Conservation (phyloP, 2,113 vertebrate genomes). For the Plestiodon gilberti region DNA sequence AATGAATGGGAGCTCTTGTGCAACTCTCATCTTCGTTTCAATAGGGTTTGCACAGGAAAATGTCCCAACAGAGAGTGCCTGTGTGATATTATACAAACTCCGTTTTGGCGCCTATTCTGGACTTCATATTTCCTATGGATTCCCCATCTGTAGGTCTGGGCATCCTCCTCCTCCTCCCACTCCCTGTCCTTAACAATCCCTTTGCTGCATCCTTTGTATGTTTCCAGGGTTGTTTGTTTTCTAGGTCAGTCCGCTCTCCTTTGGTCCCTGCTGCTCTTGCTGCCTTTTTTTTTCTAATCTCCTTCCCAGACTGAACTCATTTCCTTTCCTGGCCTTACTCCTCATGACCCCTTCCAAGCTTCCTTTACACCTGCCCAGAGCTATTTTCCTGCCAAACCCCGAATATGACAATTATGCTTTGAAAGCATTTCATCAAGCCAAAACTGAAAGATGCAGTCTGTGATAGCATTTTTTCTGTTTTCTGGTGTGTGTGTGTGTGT, state of each 20-base stretch:
- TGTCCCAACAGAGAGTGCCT: neutral
- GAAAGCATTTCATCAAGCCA: conserved; percentile 38
- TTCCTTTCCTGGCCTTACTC: conserved; percentile 65
- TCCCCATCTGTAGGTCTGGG: conserved; percentile 32
- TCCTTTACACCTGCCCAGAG: conserved; percentile 62
- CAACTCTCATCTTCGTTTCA: neutral
- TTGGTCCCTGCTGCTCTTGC: conserved; percentile 31
- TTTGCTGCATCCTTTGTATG: conserved; percentile 56
- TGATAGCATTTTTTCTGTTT: neutral
- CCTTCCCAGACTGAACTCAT: conserved; percentile 62
- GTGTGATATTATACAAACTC: neutral
- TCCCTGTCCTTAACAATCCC: neutral
- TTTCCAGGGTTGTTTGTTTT: conserved; percentile 60
- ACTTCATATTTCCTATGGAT: conserved; percentile 43
- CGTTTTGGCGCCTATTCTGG: conserved; percentile 35
- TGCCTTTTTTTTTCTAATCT: conserved; percentile 67
- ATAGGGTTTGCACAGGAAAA: neutral
- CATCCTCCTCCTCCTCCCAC: conserved; percentile 52
- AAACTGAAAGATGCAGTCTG: conserved; percentile 33
- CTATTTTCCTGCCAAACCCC: conserved; percentile 54
- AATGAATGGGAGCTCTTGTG: neutral
- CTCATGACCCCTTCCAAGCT: conserved; percentile 58
- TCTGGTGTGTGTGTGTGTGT: fast-evolving
- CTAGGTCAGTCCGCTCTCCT: conserved; percentile 33
- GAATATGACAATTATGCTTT: conserved; percentile 34